A percentile compares a stretch with the other conserved stretches of the same genome.
These are phyloP conservation scores for Sphenopsis melanotis DNA, from an alignment of 2,797 vertebrate genomes.

Conservation along the genomic window DNA sequence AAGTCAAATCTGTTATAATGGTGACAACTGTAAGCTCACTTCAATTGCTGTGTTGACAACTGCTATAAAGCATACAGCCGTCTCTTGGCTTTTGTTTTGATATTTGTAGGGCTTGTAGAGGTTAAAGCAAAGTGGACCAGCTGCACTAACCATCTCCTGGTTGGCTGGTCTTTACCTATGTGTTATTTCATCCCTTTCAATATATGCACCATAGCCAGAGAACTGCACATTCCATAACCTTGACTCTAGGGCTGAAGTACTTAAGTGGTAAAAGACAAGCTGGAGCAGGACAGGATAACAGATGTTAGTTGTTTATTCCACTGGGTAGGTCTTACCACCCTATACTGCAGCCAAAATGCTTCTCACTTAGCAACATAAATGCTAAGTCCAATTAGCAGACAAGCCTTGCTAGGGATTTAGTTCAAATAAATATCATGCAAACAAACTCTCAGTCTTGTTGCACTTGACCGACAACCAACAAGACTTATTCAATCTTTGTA, in stretches of 20 bases:
- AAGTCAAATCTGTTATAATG: conserved; percentile 1
- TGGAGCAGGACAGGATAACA: conserved; percentile 80
- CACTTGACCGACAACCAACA: conserved; percentile 64
- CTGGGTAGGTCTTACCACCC: conserved; percentile 76
- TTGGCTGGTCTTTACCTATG: conserved; percentile 59
- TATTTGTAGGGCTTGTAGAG: conserved; percentile 62
- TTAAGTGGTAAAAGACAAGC: conserved; percentile 78
- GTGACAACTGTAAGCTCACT: not conserved
- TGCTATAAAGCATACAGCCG: not conserved
- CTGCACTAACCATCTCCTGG: conserved; percentile 56
- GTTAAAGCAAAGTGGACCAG: conserved; percentile 68
- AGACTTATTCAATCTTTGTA: conserved; percentile 11
- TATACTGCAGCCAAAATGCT: conserved; percentile 77
- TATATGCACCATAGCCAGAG: conserved; percentile 61
- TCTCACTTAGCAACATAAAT: conserved; percentile 79
- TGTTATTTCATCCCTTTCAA: conserved; percentile 56
- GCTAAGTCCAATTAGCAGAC: conserved; percentile 77
- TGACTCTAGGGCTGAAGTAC: conserved; percentile 72
- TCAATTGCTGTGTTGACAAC: not conserved
- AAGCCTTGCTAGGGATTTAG: conserved; percentile 76
- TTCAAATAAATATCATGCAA: conserved; percentile 71
- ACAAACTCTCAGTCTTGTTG: conserved; percentile 65
- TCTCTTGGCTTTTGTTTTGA: conserved; percentile 44
- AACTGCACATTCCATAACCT: conserved; percentile 74
- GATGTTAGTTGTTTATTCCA: conserved; percentile 83